Base-by-base conservation (phyloP, 2,888 invertebrate species). In the Limnephilus lunatus region DNA sequence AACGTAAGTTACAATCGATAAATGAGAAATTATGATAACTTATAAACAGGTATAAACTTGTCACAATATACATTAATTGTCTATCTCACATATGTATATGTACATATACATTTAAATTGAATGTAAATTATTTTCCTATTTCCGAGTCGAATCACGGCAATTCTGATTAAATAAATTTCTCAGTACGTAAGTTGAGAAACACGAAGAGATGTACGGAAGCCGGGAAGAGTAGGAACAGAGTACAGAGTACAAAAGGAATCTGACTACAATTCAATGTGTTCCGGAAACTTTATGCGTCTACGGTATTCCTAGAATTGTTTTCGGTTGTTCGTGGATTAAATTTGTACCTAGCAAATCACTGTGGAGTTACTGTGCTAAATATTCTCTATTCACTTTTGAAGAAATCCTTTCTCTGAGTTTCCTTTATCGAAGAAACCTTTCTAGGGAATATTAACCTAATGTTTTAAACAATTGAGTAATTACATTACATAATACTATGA, bases 201-300 rank as follows among this genome's bases (percentile, higher is more conserved):
- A 68, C 25, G 25, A 68, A 68, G 68, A 68, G 25, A 68, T n/a
- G 25, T 9, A 9, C 7, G 25, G 68, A n/a, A 68, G 25, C 68
- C 25, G 68, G 25, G 25, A 53, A 68, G 25, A 68, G 44, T 44
- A 12, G 44, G 44, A 12, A 44, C 12, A 44, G 12, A 44, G 68
- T 68, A 68, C 25, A 68, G 68, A 68, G 68, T 68, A 68, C 68
- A n/a, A n/a, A n/a, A 68, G 68, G 9, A 68, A 68, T 68, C n/a
- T 68, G 68, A 68, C 68, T 68, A 68, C 68, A 68, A 68, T 68
- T 68, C 68, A 68, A n/a, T 68, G 68, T 68, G 68, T 68, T 68
- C n/a, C 25, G 25, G n/a, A 68, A 68, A 68, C 68, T 68, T 68
- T 25, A 25, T 68, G 68, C 68, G 68, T 68, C 68, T 68, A 25